Evolutionary conservation across 2,888 invertebrate genomes (phyloP).

Genomic region (Lutraria lutraria): DNA sequence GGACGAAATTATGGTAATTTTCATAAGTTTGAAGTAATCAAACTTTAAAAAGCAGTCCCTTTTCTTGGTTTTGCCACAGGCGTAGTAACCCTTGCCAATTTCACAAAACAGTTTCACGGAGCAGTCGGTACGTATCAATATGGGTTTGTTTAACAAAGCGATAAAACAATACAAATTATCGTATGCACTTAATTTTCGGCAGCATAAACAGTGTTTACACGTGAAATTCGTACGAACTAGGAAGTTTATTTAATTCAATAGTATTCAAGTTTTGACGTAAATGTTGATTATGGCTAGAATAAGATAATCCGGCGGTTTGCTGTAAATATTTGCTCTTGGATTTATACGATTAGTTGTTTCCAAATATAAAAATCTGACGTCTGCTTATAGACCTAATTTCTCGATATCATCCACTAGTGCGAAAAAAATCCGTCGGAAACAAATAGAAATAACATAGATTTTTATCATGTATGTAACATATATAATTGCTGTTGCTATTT

Average conservation of each 20-base stretch:
- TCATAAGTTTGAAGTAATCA: too few species aligned
- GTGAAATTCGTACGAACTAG: neutral
- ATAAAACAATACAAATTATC: neutral
- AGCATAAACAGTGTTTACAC: neutral
- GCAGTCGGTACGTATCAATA: too few species aligned
- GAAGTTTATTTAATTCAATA: neutral
- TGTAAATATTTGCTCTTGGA: neutral
- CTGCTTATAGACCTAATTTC: neutral
- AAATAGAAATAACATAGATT: slow-evolving; percentile 8
- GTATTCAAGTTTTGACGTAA: neutral
- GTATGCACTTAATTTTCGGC: neutral
- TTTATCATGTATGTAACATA: neutral
- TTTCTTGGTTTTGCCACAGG: too few species aligned
- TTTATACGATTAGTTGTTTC: neutral
- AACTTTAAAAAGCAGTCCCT: too few species aligned
- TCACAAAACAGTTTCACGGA: too few species aligned
- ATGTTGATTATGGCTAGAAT: neutral
- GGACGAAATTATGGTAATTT: too few species aligned
- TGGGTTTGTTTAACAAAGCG: neutral
- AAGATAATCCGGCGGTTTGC: neutral
- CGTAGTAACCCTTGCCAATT: too few species aligned
- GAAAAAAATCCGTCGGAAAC: neutral
- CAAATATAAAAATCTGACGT: neutral
- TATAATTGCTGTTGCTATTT: slow-evolving; percentile 11
- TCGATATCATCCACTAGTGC: neutral